A percentile compares a stretch with the other conserved stretches of the same genome.
phyloP scores from a whole-genome alignment of 2,888 invertebrate genomes.

The Yponomeuta cagnagella region DNA sequence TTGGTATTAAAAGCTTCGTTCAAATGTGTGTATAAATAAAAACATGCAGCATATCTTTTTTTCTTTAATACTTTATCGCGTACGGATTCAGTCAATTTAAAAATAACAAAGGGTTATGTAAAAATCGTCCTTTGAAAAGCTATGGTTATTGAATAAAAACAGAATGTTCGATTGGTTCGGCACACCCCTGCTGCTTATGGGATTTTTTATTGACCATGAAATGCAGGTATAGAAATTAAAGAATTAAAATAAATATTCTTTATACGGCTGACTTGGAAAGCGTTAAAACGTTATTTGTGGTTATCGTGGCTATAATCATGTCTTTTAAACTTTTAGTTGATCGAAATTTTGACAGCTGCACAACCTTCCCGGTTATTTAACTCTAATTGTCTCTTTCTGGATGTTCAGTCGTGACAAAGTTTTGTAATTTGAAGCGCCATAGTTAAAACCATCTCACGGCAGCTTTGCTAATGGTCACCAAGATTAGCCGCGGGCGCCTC shows the following conservation, averaged over 20 bases:
- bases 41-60: background rate
- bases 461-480: too few species aligned
- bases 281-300: slow-evolving; percentile 20
- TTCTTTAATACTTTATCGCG: slow-evolving; percentile 28
- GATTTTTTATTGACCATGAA: slow-evolving; percentile 57
- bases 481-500: too few species aligned
- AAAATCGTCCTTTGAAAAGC: slow-evolving; percentile 46
- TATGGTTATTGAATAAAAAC: slow-evolving; percentile 58
- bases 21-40: slow-evolving; percentile 10
- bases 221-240: slow-evolving; percentile 48
- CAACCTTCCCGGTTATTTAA: background rate
- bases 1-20: background rate
- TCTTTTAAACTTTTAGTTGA: slow-evolving; percentile 7
- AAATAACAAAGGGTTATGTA: slow-evolving; percentile 54
- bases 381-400: background rate
- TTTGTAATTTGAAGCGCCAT: too few species aligned
- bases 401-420: background rate
- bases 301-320: slow-evolving; percentile 14
- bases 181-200: slow-evolving; percentile 46
- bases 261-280: background rate
- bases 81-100: slow-evolving; percentile 51
- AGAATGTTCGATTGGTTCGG: slow-evolving; percentile 43
- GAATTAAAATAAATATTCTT: slow-evolving; percentile 25
- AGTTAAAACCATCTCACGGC: too few species aligned
- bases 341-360: slow-evolving; percentile 4